Base-by-base conservation (phyloP, 2,888 invertebrate species). In the Euproctis similis region DNA sequence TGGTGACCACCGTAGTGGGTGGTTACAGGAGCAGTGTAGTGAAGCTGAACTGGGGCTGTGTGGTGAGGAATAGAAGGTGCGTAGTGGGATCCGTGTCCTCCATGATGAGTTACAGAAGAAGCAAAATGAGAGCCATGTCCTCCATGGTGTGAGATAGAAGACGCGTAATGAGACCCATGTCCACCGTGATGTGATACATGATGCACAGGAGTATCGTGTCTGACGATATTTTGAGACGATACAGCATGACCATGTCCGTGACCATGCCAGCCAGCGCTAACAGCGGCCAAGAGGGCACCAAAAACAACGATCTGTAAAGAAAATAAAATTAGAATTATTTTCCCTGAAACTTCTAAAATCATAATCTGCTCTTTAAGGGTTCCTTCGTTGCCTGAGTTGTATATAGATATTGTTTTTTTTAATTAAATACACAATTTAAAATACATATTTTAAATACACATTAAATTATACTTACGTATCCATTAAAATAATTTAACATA, bases 141-240 rank as follows among this genome's bases (percentile, higher is more conserved):
- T 8, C 28, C 35, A 2, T 19, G n/a, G 12, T 12, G 4, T 11
- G 8, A n/a, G 9, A 46, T 35, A 16, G 34, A 30, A 8, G 32
- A 27, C 12, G 28, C 28, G 20, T 39, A 32, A 17, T 40, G 37
- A 2, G 28, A 46, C 5, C 39, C 30, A 6, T 46, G 49, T 3
- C 33, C 30, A 10, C 28, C 35, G 2, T 19, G n/a, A n/a, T 12
- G 4, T 11, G 8, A n/a, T 5, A 46, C 36, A 16, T 38, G 30
- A 31, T 59, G 51, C 8, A 21, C 44, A 4, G 50, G 37, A 2
- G 36, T 37, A 30, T 65, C 66, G 9, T 65, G 61, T 19, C 58
- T 61, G 16, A 71, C 42, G 24, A 68, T 60, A 49, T 52, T 68
- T 31, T 70, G 65, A 2, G 65, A 65, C 5, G 72, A 72, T 24